phyloP scores from a whole-genome alignment of 2,888 invertebrate species.

The Acholoe squamosa region DNA sequence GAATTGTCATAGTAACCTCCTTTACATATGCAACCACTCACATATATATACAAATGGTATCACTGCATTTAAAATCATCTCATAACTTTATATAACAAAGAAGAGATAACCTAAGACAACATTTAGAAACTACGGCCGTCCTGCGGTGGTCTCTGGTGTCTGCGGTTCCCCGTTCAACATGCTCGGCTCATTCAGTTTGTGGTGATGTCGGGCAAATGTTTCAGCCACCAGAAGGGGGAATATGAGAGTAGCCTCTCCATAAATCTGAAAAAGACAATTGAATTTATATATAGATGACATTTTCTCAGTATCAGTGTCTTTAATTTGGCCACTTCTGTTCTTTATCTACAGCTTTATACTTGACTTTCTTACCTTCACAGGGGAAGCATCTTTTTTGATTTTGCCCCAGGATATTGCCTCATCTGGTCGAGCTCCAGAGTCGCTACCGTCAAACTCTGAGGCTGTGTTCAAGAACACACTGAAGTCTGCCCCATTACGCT shows the following conservation, averaged over 20 bases:
- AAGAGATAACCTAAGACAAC: neutral
- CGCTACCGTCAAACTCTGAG: constrained; percentile 97
- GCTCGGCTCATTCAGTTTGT: neutral
- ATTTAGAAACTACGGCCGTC: neutral
- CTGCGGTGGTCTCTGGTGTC: neutral
- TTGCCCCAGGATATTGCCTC: constrained; percentile 99
- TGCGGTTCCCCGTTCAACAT: neutral
- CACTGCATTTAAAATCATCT: neutral
- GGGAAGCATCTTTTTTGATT: constrained; percentile 92
- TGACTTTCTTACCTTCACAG: constrained; percentile 89
- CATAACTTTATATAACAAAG: neutral
- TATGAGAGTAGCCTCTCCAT: constrained; percentile 95
- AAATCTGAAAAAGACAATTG: constrained; percentile 85
- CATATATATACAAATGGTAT: too few species aligned
- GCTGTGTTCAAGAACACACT: constrained; percentile 97
- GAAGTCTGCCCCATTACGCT: constrained; percentile 98
- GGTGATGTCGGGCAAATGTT: constrained; percentile 90
- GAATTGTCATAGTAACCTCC: too few species aligned
- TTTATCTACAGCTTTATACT: too few species aligned
- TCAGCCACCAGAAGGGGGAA: constrained; percentile 97
- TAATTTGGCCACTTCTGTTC: too few species aligned
- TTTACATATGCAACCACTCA: too few species aligned
- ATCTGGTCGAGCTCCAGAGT: constrained; percentile 98
- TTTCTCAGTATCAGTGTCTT: too few species aligned
- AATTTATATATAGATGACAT: too few species aligned